Evolutionary conservation across 2,797 vertebrate genomes (phyloP), one percentile per base, ranked within the genome.

Genomic region (Lerista edwardsae): DNA sequence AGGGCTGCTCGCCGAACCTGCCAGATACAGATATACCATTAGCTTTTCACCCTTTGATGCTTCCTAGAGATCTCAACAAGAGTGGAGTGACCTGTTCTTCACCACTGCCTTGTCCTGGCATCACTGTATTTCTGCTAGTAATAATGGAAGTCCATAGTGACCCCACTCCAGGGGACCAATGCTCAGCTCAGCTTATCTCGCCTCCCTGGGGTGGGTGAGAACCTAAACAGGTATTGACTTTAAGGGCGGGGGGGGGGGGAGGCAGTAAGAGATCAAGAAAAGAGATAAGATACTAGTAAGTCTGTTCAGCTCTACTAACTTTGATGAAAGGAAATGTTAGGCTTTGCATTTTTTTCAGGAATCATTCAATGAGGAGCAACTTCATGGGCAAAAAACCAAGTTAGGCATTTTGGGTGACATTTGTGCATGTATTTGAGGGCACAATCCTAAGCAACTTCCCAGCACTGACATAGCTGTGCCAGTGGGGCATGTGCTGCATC

Each of bases 1-100:
- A 86, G 69, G 34, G 84, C 84, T 86, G 79, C 74, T 51, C 31
- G 84, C 3, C 84, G 79, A 82, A 86, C 36, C 84, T 86, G 79
- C 59, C 57, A 71, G 36, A 76, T 39, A 71, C 27, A 29, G 2
- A 57, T 55, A 55, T n/a, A 17, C 8, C 14, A 31, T 62, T 61
- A 81, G 29, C n/a, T 23, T 36, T 21, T 75, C 34, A 64, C 69
- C 15, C 15, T 61, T 62, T 47, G 27, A 14, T 31, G 34, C 65
- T 57, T 5, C 41, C 64, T 73, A 62, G n/a, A 44, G 29, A 69
- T 69, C 75, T 82, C 55, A 12, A 23, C 36, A 80, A n/a, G 14
- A 44, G 64, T 39, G 69, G 23, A 25, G 9, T 55, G 17, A 8
- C 72, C 31, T 5, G 27, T 74, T 82, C 23, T 31, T 41, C 14